Conservation (phyloP, 2,113 vertebrate species). For the Prochilodus magdalenae region DNA sequence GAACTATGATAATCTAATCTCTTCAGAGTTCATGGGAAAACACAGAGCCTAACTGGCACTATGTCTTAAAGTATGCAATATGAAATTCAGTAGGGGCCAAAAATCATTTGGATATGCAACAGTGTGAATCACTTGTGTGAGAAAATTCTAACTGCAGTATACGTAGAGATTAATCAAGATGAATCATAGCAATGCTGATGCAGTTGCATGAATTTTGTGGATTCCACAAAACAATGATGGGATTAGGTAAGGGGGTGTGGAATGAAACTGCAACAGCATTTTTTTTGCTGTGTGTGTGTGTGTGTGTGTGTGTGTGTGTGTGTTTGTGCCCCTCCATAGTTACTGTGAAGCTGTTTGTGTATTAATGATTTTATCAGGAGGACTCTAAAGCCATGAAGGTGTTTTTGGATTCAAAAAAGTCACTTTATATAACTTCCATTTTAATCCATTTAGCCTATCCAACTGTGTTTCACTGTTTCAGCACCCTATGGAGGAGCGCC, state of each 20-base stretch:
- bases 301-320: not conserved
- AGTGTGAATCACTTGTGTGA: not conserved
- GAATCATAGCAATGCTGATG: slow-evolving; percentile 3
- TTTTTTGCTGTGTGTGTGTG: not conserved
- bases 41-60: not conserved
- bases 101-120: not conserved
- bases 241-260: not conserved
- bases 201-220: not conserved
- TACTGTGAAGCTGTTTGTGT: no score
- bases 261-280: not conserved
- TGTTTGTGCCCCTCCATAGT: no score
- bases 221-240: not conserved
- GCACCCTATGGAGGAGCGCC: not conserved
- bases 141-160: not conserved
- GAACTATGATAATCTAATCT: not conserved
- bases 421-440: no score
- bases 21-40: not conserved
- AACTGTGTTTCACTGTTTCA: not conserved
- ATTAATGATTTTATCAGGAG: no score
- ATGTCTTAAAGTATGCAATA: not conserved
- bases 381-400: no score
- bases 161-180: not conserved
- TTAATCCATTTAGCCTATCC: no score
- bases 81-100: not conserved
- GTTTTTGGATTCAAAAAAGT: no score